Conservation (phyloP, 2,888 invertebrate species). For the Myathropa florea region DNA sequence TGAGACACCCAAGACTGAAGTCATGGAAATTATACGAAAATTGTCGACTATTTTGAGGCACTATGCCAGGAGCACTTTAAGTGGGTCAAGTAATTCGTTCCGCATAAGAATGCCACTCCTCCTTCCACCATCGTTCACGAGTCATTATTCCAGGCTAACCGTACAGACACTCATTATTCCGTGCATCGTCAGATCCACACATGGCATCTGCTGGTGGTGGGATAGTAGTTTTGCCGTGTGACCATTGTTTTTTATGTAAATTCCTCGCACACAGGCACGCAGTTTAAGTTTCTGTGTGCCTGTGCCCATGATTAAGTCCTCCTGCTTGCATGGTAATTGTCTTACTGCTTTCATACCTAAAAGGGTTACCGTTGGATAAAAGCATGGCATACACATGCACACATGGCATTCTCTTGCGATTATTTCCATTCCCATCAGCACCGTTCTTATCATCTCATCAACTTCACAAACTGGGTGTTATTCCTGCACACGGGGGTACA, state of each 20-base stretch:
- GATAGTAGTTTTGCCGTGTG: not conserved
- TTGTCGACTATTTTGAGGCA: not conserved
- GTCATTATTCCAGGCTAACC: not conserved
- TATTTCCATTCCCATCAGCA: conserved; percentile 56
- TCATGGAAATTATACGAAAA: not conserved
- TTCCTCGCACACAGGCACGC: not conserved
- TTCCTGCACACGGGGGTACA: not conserved
- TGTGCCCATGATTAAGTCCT: conserved; percentile 25
- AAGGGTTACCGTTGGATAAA: conserved; percentile 26
- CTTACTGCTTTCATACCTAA: conserved; percentile 26
- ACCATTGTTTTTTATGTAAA: not conserved
- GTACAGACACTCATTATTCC: not conserved
- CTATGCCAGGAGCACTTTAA: not conserved
- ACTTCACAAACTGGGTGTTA: conserved; percentile 35
- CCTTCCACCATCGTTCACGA: not conserved
- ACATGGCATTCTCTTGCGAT: conserved; percentile 26
- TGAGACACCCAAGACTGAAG: not conserved
- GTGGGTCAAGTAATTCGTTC: not conserved
- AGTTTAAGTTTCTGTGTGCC: not conserved
- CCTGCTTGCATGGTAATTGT: conserved; percentile 31
- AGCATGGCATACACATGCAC: conserved; percentile 3
- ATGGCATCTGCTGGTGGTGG: not conserved
- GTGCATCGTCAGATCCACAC: not conserved
- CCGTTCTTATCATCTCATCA: conserved; percentile 28
- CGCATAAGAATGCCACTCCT: not conserved